These are phyloP conservation scores for Parapristionchus giblindavisi DNA, from an alignment of 2,888 invertebrate genomes.

Conservation along the genomic window DNA sequence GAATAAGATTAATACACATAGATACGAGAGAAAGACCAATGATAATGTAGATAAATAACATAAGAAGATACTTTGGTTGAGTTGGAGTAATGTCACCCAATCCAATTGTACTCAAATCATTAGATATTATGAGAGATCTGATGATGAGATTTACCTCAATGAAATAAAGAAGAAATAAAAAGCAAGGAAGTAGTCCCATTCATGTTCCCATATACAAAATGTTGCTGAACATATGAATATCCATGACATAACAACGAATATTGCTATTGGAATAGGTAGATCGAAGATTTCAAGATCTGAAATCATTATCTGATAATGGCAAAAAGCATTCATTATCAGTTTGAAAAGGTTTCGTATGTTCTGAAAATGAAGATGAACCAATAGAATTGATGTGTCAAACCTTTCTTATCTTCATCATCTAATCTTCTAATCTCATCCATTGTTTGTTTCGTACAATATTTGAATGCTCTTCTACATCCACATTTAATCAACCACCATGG, in stretches of 20 bases:
- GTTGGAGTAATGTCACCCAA: constrained; percentile 72
- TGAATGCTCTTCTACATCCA: constrained; percentile 59
- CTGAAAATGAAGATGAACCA: no score
- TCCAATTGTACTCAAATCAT: constrained; percentile 60
- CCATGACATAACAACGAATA: constrained; percentile 83
- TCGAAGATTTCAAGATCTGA: constrained; percentile 83
- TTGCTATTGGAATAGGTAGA: constrained; percentile 88
- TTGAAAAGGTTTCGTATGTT: no score
- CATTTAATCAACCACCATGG: constrained; percentile 67
- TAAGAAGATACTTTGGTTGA: constrained; percentile 87
- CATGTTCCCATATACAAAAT: constrained; percentile 75
- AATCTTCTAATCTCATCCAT: constrained; percentile 60
- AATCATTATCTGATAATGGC: no score
- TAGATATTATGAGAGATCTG: neutral
- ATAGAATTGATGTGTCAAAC: constrained; percentile 40
- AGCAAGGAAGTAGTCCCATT: constrained; percentile 87
- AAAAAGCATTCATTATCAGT: no score
- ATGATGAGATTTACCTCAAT: constrained; percentile 74
- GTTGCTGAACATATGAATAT: constrained; percentile 86
- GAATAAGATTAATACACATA: constrained; percentile 96
- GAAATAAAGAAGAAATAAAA: constrained; percentile 98
- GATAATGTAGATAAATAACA: constrained; percentile 90
- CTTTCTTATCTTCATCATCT: constrained; percentile 61
- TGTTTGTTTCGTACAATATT: constrained; percentile 67
- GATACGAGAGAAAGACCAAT: constrained; percentile 93